phyloP scores from a whole-genome alignment of 1,140 invertebrate species.

The Drosophila jambulina region DNA sequence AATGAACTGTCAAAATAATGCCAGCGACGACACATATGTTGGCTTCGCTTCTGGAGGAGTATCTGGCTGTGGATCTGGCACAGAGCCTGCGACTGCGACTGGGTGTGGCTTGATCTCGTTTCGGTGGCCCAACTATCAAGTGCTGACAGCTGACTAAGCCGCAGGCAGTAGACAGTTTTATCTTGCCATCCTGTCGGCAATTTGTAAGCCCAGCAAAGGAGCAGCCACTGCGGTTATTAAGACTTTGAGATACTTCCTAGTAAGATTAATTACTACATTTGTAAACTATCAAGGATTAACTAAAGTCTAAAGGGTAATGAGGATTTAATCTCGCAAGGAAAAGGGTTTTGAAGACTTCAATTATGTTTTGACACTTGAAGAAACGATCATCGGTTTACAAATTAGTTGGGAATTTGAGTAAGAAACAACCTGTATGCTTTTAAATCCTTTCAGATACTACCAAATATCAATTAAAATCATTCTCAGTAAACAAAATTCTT shows the following conservation, averaged over 20 bases:
- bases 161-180: conserved; percentile 59
- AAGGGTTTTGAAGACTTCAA: neutral
- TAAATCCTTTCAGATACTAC: neutral
- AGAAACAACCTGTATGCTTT: too few species aligned
- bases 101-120: conserved; percentile 44
- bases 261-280: conserved; percentile 3
- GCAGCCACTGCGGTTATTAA: conserved; percentile 4
- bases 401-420: too few species aligned
- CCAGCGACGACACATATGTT: conserved; percentile 53
- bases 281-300: neutral
- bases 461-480: neutral
- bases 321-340: too few species aligned
- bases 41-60: conserved; percentile 16
- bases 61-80: conserved; percentile 19
- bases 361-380: too few species aligned
- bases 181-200: conserved; percentile 27
- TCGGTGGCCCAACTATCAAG: conserved; percentile 47
- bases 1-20: conserved; percentile 81
- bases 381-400: too few species aligned
- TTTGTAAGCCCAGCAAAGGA: conserved; percentile 37
- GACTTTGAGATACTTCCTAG: neutral
- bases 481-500: neutral
- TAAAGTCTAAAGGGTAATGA: neutral
- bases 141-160: conserved; percentile 71
- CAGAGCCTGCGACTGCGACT: conserved; percentile 20